Evolutionary conservation across 2,113 vertebrate species (phyloP).

Genomic region (Pardalotus punctatus): DNA sequence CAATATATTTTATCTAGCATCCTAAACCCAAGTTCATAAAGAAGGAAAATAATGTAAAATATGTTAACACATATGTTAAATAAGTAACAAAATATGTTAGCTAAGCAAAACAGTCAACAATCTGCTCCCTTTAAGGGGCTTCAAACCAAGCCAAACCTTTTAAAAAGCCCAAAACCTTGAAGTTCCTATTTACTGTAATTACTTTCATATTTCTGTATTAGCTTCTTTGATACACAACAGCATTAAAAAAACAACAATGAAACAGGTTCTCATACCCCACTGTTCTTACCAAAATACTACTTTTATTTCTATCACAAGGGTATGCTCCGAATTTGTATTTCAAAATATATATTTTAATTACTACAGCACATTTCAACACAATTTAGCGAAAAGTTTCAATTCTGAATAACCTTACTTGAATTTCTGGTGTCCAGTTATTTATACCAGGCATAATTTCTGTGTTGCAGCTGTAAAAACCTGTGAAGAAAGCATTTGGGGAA

Average conservation of each 20-base stretch:
- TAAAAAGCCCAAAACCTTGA: not conserved
- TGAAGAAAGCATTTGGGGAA: not conserved
- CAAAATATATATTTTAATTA: not conserved
- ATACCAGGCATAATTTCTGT: constrained; percentile 98
- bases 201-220: not conserved
- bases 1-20: not conserved
- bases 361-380: not conserved
- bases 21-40: not conserved
- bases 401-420: constrained; percentile 81
- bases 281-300: not conserved
- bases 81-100: not conserved
- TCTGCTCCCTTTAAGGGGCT: not conserved
- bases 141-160: not conserved
- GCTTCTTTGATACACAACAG: not conserved
- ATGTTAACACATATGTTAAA: not conserved
- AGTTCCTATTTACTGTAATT: not conserved
- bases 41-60: not conserved
- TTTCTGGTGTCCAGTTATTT: constrained; percentile 93
- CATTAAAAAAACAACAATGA: not conserved
- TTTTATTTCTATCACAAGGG: not conserved
- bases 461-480: constrained; percentile 98
- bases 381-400: not conserved
- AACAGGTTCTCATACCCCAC: not conserved
- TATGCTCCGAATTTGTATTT: not conserved
- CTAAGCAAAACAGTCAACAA: not conserved